Percentiles rank a stretch among this genome's conserved stretches.
phyloP scores from a whole-genome alignment of 2,113 vertebrate genomes.

The Regulus satrapa region DNA sequence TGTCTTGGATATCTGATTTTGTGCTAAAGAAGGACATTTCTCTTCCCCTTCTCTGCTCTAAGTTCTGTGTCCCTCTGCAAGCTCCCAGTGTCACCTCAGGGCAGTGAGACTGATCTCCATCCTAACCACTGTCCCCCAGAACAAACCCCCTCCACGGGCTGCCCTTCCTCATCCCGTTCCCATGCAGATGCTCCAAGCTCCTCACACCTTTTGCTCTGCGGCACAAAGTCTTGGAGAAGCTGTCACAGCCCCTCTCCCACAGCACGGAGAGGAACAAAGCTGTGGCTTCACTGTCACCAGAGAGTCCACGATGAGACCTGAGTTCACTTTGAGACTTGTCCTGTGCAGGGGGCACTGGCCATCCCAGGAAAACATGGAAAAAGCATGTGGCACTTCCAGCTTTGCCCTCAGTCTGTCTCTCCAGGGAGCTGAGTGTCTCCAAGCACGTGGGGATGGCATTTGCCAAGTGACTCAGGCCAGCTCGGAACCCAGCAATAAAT shows the following conservation, averaged over 20 bases:
- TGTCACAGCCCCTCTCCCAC: neutral
- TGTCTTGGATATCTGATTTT: neutral
- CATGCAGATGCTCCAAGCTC: neutral
- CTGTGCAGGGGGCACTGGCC: neutral
- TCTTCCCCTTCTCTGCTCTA: neutral
- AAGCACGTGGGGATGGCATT: neutral
- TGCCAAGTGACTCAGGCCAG: neutral
- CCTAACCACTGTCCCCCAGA: fast-evolving
- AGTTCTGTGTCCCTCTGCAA: neutral
- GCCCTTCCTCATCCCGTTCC: neutral
- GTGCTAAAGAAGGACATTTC: neutral
- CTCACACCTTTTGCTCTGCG: neutral
- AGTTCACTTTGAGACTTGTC: neutral
- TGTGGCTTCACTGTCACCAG: neutral
- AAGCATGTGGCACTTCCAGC: neutral
- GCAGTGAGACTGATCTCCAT: neutral
- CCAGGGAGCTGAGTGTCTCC: neutral
- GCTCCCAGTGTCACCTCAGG: neutral
- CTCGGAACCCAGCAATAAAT: neutral
- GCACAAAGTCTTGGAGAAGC: neutral
- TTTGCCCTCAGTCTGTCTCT: neutral
- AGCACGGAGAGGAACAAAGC: neutral
- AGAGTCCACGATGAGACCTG: neutral
- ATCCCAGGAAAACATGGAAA: neutral
- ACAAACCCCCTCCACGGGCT: neutral